Evolutionary conservation across 37 sponge, comb jelly and placozoan genomes (phyloP), one percentile per base, ranked within the genome.

Genomic region (Lycopodina hypogea): DNA sequence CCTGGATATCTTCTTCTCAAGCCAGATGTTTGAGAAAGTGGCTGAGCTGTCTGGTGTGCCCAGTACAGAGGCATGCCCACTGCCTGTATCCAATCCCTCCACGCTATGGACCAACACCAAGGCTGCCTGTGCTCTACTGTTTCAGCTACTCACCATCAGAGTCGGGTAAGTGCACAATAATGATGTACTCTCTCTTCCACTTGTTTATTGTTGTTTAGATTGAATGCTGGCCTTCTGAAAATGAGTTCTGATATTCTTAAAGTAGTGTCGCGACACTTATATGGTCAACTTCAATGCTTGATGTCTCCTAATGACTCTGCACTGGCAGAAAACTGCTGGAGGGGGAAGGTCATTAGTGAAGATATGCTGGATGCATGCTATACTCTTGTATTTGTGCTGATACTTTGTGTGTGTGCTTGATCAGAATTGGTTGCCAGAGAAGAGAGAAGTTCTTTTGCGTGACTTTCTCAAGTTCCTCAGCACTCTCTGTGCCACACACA

Each of bases 1-100:
- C 75, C 74, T 86, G 28, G 80, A 64, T 53, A 66, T 86, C 50
- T 56, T 86, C 34, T 79, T 86, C 56, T 50, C 69, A 22, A 56
- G 40, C 1, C 3, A 60, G 15, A 61, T 84, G 68, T 84, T 69
- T 40, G 7, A 24, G 61, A 84, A 77, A 45, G 8, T 84, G 0
- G 62, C 61, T 3, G 77, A 55, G 21, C 40, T 83, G 11, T 74
- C 75, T 8, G 75, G 75, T n/a, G 65, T 74, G 4, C 66, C 74
- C 50, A 83, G 45, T 32, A 59, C 80, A 19, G n/a, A 39, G 59
- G 2, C 70, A n/a, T 0, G 11, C 32, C 67, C 35, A 26, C 42
- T 59, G 39, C 24, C 69, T 23, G 1, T 32, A n/a, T 0, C 61
- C 26, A 22, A 48, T 11, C 37, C 48, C 52, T 40, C 53, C 36